Conservation (phyloP, 2,797 vertebrate genomes). For the Anguilla marmorata region DNA sequence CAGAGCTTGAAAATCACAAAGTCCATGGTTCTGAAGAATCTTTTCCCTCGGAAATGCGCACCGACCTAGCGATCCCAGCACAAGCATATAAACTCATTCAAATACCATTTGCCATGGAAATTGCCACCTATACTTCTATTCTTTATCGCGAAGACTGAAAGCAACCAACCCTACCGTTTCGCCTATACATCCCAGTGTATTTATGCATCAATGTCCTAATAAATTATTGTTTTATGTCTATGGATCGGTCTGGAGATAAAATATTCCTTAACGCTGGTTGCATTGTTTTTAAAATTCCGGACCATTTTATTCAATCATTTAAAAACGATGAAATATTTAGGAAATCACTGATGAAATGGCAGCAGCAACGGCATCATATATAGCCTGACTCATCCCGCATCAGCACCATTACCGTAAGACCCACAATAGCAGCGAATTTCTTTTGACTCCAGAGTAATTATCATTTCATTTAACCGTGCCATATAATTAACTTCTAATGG, state of each 20-base stretch:
- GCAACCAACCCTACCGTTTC: neutral
- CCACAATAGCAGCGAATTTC: slow-evolving; percentile 54
- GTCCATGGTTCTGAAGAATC: slow-evolving; percentile 16
- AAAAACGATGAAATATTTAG: slow-evolving; percentile 56
- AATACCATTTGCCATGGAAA: neutral
- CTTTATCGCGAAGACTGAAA: slow-evolving; percentile 8
- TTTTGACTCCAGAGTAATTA: neutral
- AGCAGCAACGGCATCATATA: slow-evolving; percentile 82
- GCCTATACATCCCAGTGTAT: neutral
- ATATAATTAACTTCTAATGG: neutral
- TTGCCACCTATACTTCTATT: neutral
- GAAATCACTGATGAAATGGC: slow-evolving; percentile 82
- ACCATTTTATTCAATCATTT: slow-evolving; percentile 42
- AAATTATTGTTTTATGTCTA: neutral
- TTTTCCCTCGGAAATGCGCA: neutral
- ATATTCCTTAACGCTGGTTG: neutral
- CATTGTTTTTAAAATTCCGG: neutral
- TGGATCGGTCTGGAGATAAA: neutral
- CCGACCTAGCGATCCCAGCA: slow-evolving; percentile 40
- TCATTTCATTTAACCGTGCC: neutral
- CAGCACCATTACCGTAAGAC: slow-evolving; percentile 77
- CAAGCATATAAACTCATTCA: slow-evolving; percentile 35
- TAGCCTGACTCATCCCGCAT: slow-evolving; percentile 89
- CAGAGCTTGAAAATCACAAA: slow-evolving; percentile 8
- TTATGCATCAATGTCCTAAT: neutral